A percentile compares a stretch with the other conserved stretches of the same genome.
phyloP scores from a whole-genome alignment of 2,888 invertebrate genomes.

The Pyrrhosoma nymphula region DNA sequence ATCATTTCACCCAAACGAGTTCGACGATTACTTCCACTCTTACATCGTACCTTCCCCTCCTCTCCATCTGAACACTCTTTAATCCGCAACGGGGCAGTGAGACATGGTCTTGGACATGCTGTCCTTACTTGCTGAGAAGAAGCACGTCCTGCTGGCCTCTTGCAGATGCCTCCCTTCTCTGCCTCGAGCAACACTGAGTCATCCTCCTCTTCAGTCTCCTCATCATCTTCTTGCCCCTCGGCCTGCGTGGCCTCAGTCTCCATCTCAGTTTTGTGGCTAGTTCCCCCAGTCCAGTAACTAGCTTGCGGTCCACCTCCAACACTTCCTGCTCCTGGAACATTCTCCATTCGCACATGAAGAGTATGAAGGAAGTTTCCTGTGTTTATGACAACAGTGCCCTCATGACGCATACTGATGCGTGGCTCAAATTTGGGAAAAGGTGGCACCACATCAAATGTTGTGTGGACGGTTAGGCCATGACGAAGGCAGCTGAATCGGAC shows the following conservation, averaged over 20 bases:
- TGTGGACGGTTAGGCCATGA: constrained; percentile 95
- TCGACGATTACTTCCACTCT: constrained; percentile 35
- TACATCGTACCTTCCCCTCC: constrained; percentile 44
- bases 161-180: constrained; percentile 46
- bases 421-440: constrained; percentile 87
- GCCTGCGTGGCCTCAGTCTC: constrained; percentile 42
- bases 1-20: constrained; percentile 53
- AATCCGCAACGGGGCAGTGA: constrained; percentile 40
- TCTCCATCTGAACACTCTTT: constrained; percentile 59
- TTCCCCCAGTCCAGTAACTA: constrained; percentile 48
- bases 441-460: constrained; percentile 93
- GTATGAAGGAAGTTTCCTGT: constrained; percentile 92
- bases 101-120: constrained; percentile 23
- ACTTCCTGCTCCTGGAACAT: constrained; percentile 43
- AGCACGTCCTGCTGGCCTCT: constrained; percentile 1
- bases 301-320: constrained; percentile 51
- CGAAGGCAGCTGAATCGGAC: constrained; percentile 88
- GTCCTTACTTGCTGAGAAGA: constrained; percentile 46
- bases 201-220: constrained; percentile 62
- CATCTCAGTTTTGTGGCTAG: constrained; percentile 19
- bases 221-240: constrained; percentile 60
- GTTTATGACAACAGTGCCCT: constrained; percentile 86
- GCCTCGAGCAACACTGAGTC: constrained; percentile 6
- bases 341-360: constrained; percentile 82
- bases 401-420: constrained; percentile 78